phyloP scores from a whole-genome alignment of 2,888 invertebrate genomes.

The Maniola hyperantus region DNA sequence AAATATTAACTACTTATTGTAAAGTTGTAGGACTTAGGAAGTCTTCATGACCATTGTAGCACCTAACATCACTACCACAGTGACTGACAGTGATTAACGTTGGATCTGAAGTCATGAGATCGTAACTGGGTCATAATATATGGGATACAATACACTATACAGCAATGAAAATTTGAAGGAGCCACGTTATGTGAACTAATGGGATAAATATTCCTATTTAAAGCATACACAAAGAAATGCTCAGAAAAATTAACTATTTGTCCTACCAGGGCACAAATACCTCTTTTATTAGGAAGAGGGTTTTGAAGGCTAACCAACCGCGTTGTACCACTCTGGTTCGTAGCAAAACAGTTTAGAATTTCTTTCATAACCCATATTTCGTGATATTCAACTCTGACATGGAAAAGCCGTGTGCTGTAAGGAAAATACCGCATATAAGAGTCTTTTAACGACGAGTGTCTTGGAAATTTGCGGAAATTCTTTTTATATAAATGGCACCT shows the following conservation, averaged over 20 bases:
- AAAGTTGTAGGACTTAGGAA: too few species aligned
- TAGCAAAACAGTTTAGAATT: constrained; percentile 5
- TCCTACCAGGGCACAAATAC: not conserved
- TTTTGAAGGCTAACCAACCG: constrained; percentile 11
- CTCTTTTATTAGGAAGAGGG: constrained; percentile 10
- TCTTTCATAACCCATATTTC: constrained; percentile 13
- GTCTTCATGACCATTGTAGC: too few species aligned
- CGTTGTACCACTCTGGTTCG: constrained; percentile 1
- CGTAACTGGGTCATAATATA: too few species aligned
- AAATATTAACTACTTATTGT: too few species aligned
- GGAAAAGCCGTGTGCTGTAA: not conserved
- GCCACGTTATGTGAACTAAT: not conserved
- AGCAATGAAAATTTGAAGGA: too few species aligned
- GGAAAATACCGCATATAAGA: not conserved
- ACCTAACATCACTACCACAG: too few species aligned
- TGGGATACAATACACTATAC: too few species aligned
- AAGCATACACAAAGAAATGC: not conserved
- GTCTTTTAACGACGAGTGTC: not conserved
- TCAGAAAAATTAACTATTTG: not conserved
- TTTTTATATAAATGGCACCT: not conserved
- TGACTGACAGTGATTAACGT: too few species aligned
- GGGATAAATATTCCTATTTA: not conserved
- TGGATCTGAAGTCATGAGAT: too few species aligned
- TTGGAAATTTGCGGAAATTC: not conserved
- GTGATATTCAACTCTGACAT: not conserved